phyloP scores from a whole-genome alignment of 2,113 vertebrate genomes.

The Caretta caretta region DNA sequence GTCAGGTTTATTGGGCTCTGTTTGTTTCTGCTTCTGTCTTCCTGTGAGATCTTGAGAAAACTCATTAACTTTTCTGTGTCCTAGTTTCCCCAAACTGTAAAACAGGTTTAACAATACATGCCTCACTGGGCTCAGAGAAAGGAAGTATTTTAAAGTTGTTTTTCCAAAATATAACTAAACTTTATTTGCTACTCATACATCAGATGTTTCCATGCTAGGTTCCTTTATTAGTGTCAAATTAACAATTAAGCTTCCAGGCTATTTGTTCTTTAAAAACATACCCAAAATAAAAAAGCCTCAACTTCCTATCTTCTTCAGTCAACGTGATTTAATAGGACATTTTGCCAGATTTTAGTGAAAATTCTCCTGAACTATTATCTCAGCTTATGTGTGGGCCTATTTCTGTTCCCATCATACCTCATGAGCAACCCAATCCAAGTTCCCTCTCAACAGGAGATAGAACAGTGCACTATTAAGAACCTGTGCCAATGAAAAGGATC shows the following conservation, averaged over 20 bases:
- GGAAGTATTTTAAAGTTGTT: neutral
- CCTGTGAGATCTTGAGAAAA: neutral
- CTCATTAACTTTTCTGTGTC: neutral
- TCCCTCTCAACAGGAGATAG: fast-evolving
- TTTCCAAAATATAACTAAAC: neutral
- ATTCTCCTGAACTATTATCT: neutral
- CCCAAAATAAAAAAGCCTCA: neutral
- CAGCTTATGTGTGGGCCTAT: neutral
- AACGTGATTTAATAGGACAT: neutral
- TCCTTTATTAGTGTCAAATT: neutral
- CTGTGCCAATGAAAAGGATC: neutral
- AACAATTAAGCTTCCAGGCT: neutral
- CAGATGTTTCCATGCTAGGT: neutral
- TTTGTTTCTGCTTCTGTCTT: neutral
- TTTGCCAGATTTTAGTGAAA: neutral
- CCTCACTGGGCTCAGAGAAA: neutral
- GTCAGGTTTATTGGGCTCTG: neutral
- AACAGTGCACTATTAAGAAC: neutral
- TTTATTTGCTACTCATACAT: neutral
- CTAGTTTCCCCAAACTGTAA: neutral
- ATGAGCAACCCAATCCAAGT: neutral
- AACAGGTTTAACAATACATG: neutral
- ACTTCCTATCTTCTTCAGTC: neutral
- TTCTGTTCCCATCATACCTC: neutral
- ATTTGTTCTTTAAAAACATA: neutral